Evolutionary conservation across 2,888 invertebrate species (phyloP), one percentile per base, ranked within the genome.

Genomic region (Trichopoda pennipes): DNA sequence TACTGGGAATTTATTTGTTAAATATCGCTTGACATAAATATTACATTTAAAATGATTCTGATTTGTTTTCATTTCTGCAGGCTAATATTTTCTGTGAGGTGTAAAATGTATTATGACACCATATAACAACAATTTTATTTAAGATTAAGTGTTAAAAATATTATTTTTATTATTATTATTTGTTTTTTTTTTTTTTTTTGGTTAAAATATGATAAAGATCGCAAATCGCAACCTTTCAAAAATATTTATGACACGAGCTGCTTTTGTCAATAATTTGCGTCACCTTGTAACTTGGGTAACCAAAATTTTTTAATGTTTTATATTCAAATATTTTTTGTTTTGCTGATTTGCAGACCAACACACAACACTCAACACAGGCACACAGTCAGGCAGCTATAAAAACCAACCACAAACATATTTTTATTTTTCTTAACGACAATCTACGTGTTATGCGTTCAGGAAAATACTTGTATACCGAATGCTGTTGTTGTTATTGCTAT

Each of bases 241-340:
- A 66, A 49, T 69, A 61, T 77, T 69, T 69, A 69, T 69, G 76
- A 77, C 61, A 55, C 61, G 69, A 61, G 35, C 16, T 61, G 60
- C 42, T 60, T 53, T 64, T 60, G 38, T 68, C 14, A 55, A 55
- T 49, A 77, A 77, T 77, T 69, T 77, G 76, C 61, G 61, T 69
- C 76, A 77, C 76, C 76, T 77, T 76, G 76, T 76, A 68, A 53
- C 42, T 60, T 68, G 44, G 32, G 51, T 58, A 69, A 61, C 32
- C 68, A n/a, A 56, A 69, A 69, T 69, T 69, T 56, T n/a, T 56
- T n/a, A 32, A 56, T 44, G 44, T 69, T 55, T 69, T 17, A 38
- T 53, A 28, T 23, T 28, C 28, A 28, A 28, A 28, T 28, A 28
- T 28, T 28, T 28, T 8, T 28, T 28, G 2, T 61, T 60, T 49